A percentile compares a stretch with the other conserved stretches of the same genome.
Evolutionary conservation across 2,113 vertebrate species (phyloP).

Genomic region (Phyllostomus hastatus): DNA sequence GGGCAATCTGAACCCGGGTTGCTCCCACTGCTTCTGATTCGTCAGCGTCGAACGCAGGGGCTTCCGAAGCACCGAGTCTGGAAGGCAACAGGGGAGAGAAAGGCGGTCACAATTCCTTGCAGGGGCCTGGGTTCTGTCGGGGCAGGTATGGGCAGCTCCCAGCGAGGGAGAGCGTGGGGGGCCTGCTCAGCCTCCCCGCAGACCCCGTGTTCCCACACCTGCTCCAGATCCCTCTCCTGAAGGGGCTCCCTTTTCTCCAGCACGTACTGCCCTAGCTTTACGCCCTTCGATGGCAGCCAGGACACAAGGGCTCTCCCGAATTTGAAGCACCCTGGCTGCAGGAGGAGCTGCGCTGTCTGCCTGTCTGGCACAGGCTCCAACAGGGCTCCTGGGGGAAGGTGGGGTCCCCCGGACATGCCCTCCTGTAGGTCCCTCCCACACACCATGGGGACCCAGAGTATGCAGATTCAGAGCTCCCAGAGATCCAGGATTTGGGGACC

Average conservation of each 20-base stretch:
- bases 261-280: no score
- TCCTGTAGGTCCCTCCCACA: neutral
- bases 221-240: neutral
- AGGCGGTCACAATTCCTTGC: neutral
- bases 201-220: neutral
- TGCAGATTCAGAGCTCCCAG: neutral
- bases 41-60: constrained; percentile 79
- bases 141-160: neutral
- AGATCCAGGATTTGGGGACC: neutral
- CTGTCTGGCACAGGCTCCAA: no score
- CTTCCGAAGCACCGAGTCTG: constrained; percentile 76
- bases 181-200: neutral
- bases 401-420: neutral
- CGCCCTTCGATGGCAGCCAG: accelerated
- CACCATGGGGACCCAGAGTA: neutral
- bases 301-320: neutral
- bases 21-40: constrained; percentile 83
- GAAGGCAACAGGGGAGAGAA: constrained; percentile 47
- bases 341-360: neutral
- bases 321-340: accelerated
- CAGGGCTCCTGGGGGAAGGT: neutral
- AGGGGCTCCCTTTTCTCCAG: neutral
- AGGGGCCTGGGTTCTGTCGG: neutral
- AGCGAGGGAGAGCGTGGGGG: neutral
- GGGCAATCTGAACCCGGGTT: constrained; percentile 91